A percentile compares a stretch with the other conserved stretches of the same genome.
phyloP scores from a whole-genome alignment of 2,113 vertebrate species.

The Calypte anna region DNA sequence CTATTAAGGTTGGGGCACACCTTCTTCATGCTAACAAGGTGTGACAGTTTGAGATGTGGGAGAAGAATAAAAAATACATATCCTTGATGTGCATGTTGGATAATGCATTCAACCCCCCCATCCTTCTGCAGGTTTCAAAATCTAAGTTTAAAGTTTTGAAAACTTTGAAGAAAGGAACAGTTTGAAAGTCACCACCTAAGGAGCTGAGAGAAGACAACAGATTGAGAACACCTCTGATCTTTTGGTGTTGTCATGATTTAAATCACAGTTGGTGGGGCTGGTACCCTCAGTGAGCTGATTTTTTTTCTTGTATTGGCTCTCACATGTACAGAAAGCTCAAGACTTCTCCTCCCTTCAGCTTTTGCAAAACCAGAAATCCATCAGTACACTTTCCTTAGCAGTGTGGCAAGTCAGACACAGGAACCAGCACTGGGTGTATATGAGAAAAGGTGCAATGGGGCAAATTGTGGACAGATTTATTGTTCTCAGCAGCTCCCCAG shows the following conservation, averaged over 20 bases:
- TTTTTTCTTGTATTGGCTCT: background rate
- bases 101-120: background rate
- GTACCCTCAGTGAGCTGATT: background rate
- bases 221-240: background rate
- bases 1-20: background rate
- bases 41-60: background rate
- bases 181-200: background rate
- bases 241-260: background rate
- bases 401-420: background rate
- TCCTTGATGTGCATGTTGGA: fast-evolving
- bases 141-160: fast-evolving
- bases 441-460: background rate
- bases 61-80: background rate
- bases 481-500: background rate
- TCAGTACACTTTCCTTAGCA: fast-evolving
- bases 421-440: background rate
- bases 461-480: background rate
- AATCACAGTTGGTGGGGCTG: background rate
- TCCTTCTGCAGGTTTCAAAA: background rate
- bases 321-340: background rate
- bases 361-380: background rate
- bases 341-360: background rate
- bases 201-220: background rate
- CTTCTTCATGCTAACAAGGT: background rate
- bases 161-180: background rate